Percentiles rank a stretch among this genome's conserved stretches.
Conservation (phyloP, 2,797 vertebrate species). For the Apodemus agrarius region DNA sequence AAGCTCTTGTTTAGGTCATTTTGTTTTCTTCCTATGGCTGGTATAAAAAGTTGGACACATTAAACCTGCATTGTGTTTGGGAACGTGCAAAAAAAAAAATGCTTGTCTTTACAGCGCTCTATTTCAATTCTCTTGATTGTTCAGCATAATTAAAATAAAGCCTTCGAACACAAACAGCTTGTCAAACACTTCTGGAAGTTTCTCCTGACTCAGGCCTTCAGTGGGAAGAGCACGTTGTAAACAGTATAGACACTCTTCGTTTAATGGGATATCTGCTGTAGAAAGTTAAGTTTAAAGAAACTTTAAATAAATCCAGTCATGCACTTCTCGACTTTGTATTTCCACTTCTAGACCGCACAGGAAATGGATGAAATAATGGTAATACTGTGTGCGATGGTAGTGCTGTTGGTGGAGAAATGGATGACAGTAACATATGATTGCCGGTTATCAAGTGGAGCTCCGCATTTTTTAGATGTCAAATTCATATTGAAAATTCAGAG, state of each 20-base stretch:
- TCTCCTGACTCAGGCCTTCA: constrained; percentile 80
- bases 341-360: background rate
- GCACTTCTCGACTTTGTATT: constrained; percentile 1
- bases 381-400: no score
- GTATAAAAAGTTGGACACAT: constrained; percentile 61
- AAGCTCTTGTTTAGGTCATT: constrained; percentile 60
- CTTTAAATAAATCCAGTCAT: constrained; percentile 55
- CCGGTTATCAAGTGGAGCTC: background rate
- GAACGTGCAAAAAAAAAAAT: constrained; percentile 63
- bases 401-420: background rate
- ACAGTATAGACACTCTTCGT: background rate
- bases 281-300: constrained; percentile 61
- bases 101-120: constrained; percentile 72
- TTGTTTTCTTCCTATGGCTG: constrained; percentile 22
- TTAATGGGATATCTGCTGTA: constrained; percentile 41
- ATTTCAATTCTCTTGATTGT: constrained; percentile 79
- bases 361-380: background rate
- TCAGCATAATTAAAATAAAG: constrained; percentile 79
- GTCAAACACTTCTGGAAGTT: constrained; percentile 71
- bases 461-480: background rate
- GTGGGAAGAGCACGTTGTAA: constrained; percentile 71
- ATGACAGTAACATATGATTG: background rate
- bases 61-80: constrained; percentile 71
- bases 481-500: background rate
- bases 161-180: constrained; percentile 76